Base-by-base conservation (phyloP, 2,888 invertebrate species). In the Lathronympha strigana region DNA sequence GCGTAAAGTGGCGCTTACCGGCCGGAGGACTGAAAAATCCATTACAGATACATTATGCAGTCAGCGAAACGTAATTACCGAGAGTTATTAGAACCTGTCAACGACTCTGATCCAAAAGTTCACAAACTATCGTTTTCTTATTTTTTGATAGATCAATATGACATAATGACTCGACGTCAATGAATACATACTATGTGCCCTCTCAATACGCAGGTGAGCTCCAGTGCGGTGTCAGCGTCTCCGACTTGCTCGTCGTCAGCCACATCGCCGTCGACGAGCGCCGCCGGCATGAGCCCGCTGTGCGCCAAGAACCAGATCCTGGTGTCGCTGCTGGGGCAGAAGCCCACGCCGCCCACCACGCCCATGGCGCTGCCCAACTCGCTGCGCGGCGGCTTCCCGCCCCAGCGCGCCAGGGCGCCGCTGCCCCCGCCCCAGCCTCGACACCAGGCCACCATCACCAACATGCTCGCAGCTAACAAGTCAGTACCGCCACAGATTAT, bases 251-350 rank as follows among this genome's bases (percentile, higher is more conserved):
- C 86, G n/a, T 81, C 85, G n/a, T 81, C 85, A 17, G 77, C 88
- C 36, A 83, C 82, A 21, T 92, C 94, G 61, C 78, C 80, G 43
- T 76, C 82, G 5, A 83, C 79, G 71, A 76, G 79, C 70, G 77
- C 78, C 68, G 74, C 84, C 45, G 88, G 88, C 73, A 92, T 89
- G 83, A 96, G 96, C 74, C 94, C 95, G 72, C 91, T 97, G 57
- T 96, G 96, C 86, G 95, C 96, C 84, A 95, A 95, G 81, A 97
- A 97, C 84, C 95, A 95, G 83, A 97, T 98, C 95, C 92, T 98
- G 72, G 97, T 97, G 40, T 95, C 95, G 47, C 86, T 98, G 74
- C 87, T 98, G 79, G 96, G 96, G 61, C 95, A 95, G 81, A 95
- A 96, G 74, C 95, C 95, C 70, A 93, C 94, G 25, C 89, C 93